Percentiles rank a stretch among this genome's conserved stretches.
Evolutionary conservation across 2,888 invertebrate genomes (phyloP).

Genomic region (Meteorus colon): DNA sequence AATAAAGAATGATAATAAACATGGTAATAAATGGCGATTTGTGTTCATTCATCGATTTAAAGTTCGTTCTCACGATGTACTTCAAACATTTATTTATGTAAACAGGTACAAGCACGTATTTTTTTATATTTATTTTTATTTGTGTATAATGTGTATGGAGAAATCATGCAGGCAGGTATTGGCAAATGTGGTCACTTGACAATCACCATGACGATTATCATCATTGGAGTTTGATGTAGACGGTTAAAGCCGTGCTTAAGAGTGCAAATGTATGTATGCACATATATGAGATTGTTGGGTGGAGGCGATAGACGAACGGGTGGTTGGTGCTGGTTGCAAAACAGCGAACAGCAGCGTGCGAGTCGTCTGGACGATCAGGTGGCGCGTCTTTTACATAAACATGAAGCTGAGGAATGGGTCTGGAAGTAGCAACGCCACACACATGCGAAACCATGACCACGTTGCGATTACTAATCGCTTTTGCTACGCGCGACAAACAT

Average conservation of each 20-base stretch:
- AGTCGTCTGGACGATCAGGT: conserved; percentile 17
- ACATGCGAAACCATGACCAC: neutral
- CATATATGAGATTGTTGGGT: neutral
- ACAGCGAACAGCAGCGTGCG: neutral
- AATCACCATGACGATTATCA: conserved; percentile 10
- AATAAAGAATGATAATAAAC: conserved; percentile 4
- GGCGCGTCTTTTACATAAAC: conserved; percentile 28
- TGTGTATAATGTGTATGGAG: conserved; percentile 3
- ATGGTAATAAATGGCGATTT: neutral
- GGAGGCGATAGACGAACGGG: neutral
- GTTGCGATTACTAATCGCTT: conserved; percentile 32
- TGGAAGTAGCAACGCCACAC: conserved; percentile 13
- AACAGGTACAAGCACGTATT: neutral
- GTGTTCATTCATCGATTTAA: conserved; percentile 13
- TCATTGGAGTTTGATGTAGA: neutral
- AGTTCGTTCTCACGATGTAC: neutral
- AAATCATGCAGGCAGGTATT: neutral
- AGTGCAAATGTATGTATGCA: conserved; percentile 3
- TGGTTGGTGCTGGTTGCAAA: conserved; percentile 3
- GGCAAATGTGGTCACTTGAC: conserved; percentile 5
- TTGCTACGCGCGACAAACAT: neutral
- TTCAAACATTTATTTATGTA: neutral
- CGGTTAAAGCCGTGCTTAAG: neutral
- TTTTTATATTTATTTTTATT: neutral
- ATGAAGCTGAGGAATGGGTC: conserved; percentile 28